A percentile compares a stretch with the other conserved stretches of the same genome.
Conservation (phyloP, 2,797 vertebrate species). For the Decapterus maruadsi region DNA sequence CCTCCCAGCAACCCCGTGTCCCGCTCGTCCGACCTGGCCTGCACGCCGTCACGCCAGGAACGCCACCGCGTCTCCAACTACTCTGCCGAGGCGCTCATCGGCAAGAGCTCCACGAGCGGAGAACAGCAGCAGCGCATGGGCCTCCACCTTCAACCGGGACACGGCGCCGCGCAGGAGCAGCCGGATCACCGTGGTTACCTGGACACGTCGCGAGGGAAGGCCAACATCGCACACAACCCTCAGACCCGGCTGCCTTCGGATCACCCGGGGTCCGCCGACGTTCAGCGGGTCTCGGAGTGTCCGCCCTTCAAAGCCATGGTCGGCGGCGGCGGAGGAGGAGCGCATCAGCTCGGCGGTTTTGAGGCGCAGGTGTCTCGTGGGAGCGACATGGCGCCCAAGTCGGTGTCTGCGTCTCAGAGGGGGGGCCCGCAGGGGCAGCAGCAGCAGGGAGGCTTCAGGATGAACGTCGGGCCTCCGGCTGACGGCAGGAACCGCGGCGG, state of each 20-base stretch:
- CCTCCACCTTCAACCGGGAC: constrained; percentile 90
- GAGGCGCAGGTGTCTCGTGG: constrained; percentile 93
- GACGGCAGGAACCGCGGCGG: constrained; percentile 89
- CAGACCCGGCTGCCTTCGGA: constrained; percentile 90
- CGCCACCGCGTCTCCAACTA: constrained; percentile 97
- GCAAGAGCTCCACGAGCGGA: constrained; percentile 91
- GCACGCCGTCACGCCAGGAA: constrained; percentile 93
- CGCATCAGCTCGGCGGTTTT: constrained; percentile 88
- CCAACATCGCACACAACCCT: constrained; percentile 89
- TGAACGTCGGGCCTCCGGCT: constrained; percentile 86
- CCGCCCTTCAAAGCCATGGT: constrained; percentile 92
- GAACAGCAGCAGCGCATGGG: constrained; percentile 91
- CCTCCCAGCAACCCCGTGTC: constrained; percentile 90
- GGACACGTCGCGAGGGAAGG: constrained; percentile 93
- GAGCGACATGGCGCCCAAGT: constrained; percentile 90
- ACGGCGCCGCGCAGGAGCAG: constrained; percentile 89
- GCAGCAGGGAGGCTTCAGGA: constrained; percentile 91
- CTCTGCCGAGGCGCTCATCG: constrained; percentile 98
- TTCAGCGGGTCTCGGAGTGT: constrained; percentile 93
- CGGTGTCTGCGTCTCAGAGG: constrained; percentile 87
- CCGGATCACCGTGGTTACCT: constrained; percentile 94
- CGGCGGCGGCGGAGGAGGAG: constrained; percentile 76
- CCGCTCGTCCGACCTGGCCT: constrained; percentile 91
- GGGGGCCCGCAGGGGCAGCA: constrained; percentile 86
- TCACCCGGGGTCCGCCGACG: constrained; percentile 87